These are phyloP conservation scores for Brenthis hecate DNA, from an alignment of 2,888 invertebrate genomes.

Conservation along the genomic window DNA sequence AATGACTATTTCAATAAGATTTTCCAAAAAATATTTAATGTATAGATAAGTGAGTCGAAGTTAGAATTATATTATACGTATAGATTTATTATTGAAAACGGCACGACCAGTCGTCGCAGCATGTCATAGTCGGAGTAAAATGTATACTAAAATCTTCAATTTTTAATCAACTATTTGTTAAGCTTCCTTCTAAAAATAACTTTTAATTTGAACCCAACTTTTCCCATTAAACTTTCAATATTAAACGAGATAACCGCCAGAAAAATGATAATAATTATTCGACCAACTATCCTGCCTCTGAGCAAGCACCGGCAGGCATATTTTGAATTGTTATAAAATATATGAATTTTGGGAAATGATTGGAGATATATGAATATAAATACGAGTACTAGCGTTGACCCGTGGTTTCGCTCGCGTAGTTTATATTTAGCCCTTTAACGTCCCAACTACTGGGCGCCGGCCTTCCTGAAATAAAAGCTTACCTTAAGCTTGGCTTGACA, in stretches of 20 bases:
- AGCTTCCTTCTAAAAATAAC: neutral
- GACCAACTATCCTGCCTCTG: slow-evolving; percentile 29
- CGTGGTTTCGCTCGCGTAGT: no score
- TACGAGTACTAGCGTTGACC: no score
- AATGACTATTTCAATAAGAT: no score
- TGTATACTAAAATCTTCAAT: neutral
- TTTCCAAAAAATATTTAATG: no score
- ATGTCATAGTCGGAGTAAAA: neutral
- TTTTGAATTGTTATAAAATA: slow-evolving; percentile 25
- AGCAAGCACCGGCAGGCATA: slow-evolving; percentile 9
- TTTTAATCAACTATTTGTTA: neutral
- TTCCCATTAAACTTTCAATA: slow-evolving; percentile 10
- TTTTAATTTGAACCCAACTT: neutral
- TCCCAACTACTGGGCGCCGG: neutral
- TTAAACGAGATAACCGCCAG: slow-evolving; percentile 1
- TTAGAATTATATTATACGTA: no score
- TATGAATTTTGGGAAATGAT: slow-evolving; percentile 15
- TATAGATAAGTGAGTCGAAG: no score
- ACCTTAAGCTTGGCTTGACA: no score
- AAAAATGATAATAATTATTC: slow-evolving; percentile 24
- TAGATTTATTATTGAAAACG: no score
- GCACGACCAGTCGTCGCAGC: no score
- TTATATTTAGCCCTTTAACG: neutral
- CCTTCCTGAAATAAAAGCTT: no score
- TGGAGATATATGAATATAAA: neutral